Percentiles rank a stretch among this genome's conserved stretches.
Conservation (phyloP, 2,797 vertebrate species). For the Euthynnus affinis region DNA sequence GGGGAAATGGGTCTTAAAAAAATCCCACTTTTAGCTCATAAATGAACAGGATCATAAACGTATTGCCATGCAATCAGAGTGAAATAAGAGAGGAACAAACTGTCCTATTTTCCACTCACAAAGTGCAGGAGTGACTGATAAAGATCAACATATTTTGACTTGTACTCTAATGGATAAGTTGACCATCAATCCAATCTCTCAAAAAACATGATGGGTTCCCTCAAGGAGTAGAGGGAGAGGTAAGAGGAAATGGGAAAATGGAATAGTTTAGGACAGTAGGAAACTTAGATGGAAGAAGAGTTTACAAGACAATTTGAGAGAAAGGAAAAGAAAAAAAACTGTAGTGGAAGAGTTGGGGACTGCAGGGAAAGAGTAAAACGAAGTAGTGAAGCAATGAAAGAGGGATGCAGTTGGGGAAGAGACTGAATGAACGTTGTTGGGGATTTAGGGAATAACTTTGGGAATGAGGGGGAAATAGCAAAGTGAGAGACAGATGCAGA, state of each 20-base stretch:
- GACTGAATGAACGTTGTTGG: conserved; percentile 45
- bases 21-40: conserved; percentile 16
- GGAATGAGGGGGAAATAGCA: conserved; percentile 32
- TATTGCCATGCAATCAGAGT: conserved; percentile 11
- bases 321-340: conserved; percentile 37
- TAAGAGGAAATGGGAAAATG: conserved; percentile 39
- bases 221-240: conserved; percentile 45
- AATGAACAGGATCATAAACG: conserved; percentile 19
- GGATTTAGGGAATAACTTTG: conserved; percentile 67
- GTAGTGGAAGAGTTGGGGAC: conserved; percentile 49
- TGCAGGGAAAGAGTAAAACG: conserved; percentile 53
- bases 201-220: conserved; percentile 38
- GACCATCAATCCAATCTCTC: conserved; percentile 50
- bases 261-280: conserved; percentile 59
- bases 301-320: conserved; percentile 68
- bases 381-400: conserved; percentile 35
- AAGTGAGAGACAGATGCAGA: conserved; percentile 55
- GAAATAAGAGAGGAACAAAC: neutral
- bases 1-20: conserved; percentile 13
- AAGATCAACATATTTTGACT: neutral
- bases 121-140: neutral
- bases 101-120: neutral
- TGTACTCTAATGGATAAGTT: conserved; percentile 26
- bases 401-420: conserved; percentile 41
- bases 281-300: conserved; percentile 58